Conservation (phyloP, 2,113 vertebrate species). For the Ictalurus punctatus region DNA sequence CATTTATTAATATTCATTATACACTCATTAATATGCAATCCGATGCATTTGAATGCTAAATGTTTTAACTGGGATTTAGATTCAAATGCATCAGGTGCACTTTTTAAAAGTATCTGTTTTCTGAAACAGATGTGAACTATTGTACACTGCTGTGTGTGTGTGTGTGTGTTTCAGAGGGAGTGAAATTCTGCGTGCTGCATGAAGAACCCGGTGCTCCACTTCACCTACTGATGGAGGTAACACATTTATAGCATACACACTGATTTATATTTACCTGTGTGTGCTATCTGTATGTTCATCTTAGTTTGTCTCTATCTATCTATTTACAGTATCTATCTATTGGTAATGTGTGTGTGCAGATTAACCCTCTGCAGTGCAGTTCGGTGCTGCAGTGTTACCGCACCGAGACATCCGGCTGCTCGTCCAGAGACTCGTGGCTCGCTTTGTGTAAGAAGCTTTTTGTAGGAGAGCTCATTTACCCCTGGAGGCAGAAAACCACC, state of each 20-base stretch:
- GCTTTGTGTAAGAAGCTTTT: slow-evolving; percentile 90
- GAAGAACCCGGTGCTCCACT: slow-evolving; percentile 82
- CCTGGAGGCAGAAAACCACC: slow-evolving; percentile 88
- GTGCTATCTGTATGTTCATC: no score
- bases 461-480: slow-evolving; percentile 92
- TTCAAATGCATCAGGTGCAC: not conserved
- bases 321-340: not conserved
- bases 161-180: slow-evolving; percentile 78
- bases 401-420: slow-evolving; percentile 85
- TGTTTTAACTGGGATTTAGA: not conserved
- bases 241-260: not conserved
- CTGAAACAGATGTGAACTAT: not conserved
- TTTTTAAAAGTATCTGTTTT: no score
- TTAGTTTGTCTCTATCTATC: no score
- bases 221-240: slow-evolving; percentile 94
- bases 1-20: not conserved
- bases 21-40: not conserved
- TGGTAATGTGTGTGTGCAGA: slow-evolving; percentile 68
- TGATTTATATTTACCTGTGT: not conserved
- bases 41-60: not conserved
- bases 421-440: slow-evolving; percentile 88
- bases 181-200: slow-evolving; percentile 89
- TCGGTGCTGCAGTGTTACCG: slow-evolving; percentile 80
- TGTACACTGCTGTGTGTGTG: not conserved
- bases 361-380: slow-evolving; percentile 83